A percentile compares a stretch with the other conserved stretches of the same genome.
Conservation (phyloP, 1,140 invertebrate species). For the Pogonognathellus flavescens region DNA sequence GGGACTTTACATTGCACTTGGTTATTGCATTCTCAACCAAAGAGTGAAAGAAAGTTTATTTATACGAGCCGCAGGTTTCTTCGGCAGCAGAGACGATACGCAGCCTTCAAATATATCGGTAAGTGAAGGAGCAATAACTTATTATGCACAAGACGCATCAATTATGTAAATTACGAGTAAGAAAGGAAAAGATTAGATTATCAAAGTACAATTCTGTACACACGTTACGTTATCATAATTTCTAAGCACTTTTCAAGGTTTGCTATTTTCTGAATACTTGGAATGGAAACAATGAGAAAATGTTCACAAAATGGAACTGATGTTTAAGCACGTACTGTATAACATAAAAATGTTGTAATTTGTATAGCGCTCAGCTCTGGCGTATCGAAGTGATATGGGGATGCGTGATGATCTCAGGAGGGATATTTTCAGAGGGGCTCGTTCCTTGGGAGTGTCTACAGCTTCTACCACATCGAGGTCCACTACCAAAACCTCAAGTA, state of each 20-base stretch:
- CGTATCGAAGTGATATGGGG: constrained; percentile 79
- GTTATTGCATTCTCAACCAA: constrained; percentile 86
- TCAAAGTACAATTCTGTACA: background rate
- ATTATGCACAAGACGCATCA: too few species aligned
- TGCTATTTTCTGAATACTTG: background rate
- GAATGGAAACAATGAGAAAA: constrained; percentile 17
- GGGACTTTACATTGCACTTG: constrained; percentile 83
- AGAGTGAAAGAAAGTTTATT: constrained; percentile 81
- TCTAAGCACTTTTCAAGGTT: background rate
- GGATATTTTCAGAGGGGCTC: constrained; percentile 73
- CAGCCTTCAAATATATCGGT: constrained; percentile 74
- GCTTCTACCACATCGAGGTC: constrained; percentile 94
- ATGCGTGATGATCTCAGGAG: constrained; percentile 69
- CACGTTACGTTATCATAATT: constrained; percentile 41
- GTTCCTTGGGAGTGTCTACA: constrained; percentile 94
- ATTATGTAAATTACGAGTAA: too few species aligned
- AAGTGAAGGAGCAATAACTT: background rate
- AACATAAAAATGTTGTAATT: constrained; percentile 1
- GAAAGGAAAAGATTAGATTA: too few species aligned
- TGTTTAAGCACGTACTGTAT: background rate
- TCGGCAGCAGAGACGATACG: constrained; percentile 70
- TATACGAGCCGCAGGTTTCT: constrained; percentile 68
- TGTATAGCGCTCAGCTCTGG: constrained; percentile 81
- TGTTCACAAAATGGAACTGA: background rate
- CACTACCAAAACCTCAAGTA: constrained; percentile 93